phyloP scores from a whole-genome alignment of 2,888 invertebrate genomes.

The Spisula solida region DNA sequence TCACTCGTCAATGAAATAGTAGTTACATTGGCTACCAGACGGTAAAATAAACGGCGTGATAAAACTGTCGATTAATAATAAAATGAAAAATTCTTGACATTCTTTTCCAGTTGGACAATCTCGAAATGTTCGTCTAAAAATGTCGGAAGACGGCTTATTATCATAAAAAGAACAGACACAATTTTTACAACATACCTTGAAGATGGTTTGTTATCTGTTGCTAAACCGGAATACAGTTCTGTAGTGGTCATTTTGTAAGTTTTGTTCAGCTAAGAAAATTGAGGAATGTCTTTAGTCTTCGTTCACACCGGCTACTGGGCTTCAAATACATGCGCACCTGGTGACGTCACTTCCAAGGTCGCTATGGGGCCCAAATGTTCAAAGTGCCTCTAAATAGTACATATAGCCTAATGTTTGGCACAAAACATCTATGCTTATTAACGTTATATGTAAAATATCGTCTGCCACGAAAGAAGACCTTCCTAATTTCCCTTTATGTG shows the following conservation, averaged over 20 bases:
- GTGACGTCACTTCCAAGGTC: slow-evolving; percentile 67
- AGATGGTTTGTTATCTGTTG: slow-evolving; percentile 69
- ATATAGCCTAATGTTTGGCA: background rate
- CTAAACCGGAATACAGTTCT: slow-evolving; percentile 72
- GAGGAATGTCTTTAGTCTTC: slow-evolving; percentile 43
- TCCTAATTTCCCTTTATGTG: background rate
- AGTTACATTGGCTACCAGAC: background rate
- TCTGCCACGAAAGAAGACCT: no score
- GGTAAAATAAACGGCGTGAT: background rate
- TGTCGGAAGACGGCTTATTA: slow-evolving; percentile 13
- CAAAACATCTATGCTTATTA: background rate
- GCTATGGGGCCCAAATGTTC: slow-evolving; percentile 53
- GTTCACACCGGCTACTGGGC: slow-evolving; percentile 56
- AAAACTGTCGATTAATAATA: background rate
- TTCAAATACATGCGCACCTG: slow-evolving; percentile 66
- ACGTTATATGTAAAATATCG: no score
- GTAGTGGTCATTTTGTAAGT: slow-evolving; percentile 76
- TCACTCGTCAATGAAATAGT: background rate
- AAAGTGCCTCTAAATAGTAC: background rate
- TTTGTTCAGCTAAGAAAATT: background rate
- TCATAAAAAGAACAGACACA: background rate
- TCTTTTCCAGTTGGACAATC: slow-evolving; percentile 59
- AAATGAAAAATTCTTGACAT: slow-evolving; percentile 49
- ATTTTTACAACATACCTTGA: slow-evolving; percentile 72
- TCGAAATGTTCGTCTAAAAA: background rate